Percentiles rank a stretch among this genome's conserved stretches.
Evolutionary conservation across 2,797 vertebrate species (phyloP).

Genomic region (Tokudaia muenninki): DNA sequence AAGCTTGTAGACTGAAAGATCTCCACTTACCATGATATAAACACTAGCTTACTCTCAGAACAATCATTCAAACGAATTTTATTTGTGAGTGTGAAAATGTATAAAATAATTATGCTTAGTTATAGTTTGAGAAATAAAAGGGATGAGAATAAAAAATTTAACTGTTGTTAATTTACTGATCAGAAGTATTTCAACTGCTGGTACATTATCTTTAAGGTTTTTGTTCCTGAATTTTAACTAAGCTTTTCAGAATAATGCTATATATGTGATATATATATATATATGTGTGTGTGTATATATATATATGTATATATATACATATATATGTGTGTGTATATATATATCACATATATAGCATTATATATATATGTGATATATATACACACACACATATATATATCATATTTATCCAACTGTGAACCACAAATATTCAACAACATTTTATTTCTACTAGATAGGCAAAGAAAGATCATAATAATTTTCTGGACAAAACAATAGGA

Average conservation of each 20-base stretch:
- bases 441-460: neutral
- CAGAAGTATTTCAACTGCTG: neutral
- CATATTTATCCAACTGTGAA: neutral
- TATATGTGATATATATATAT: no score
- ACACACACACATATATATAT: neutral
- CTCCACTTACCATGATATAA: neutral
- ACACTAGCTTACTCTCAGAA: conserved; percentile 19
- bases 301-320: no score
- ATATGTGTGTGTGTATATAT: no score
- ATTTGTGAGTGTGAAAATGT: neutral
- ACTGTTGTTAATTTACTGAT: neutral
- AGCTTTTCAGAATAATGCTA: neutral
- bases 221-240: neutral
- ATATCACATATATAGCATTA: neutral
- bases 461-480: neutral
- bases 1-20: neutral
- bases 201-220: neutral
- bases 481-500: neutral
- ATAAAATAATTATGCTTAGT: neutral
- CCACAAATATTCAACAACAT: neutral
- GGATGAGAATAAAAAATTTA: neutral
- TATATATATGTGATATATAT: no score
- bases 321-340: no score
- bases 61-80: neutral
- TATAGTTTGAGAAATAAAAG: neutral